These are phyloP conservation scores for Sebastes steindachneri DNA, from an alignment of 2,797 vertebrate genomes.

Conservation along the genomic window DNA sequence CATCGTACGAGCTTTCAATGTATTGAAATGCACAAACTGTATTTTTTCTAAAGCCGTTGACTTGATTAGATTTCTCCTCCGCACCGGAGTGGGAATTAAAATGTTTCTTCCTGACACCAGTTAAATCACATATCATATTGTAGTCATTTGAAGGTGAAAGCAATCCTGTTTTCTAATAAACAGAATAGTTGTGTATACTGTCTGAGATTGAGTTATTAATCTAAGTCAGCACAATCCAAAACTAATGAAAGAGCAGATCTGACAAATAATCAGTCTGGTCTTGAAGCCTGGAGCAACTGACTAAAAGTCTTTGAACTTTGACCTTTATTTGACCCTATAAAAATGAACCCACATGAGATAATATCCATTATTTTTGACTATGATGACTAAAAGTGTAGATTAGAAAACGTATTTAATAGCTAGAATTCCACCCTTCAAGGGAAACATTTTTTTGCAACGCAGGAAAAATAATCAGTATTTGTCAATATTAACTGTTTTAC, in stretches of 20 bases:
- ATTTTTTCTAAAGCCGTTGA: not conserved
- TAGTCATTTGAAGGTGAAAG: not conserved
- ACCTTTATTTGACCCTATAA: not conserved
- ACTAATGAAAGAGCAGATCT: not conserved
- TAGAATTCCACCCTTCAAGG: not conserved
- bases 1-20: not conserved
- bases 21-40: not conserved
- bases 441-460: not conserved
- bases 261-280: slow-evolving; percentile 1
- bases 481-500: not conserved
- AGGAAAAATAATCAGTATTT: not conserved
- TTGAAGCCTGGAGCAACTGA: not conserved
- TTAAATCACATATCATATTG: not conserved
- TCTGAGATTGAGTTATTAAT: not conserved
- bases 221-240: not conserved
- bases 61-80: not conserved
- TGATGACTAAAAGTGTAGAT: not conserved
- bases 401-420: not conserved
- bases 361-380: not conserved
- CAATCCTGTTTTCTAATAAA: not conserved
- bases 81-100: not conserved
- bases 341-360: not conserved
- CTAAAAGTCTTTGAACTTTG: not conserved
- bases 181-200: not conserved
- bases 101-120: not conserved